Evolutionary conservation across 2,888 invertebrate genomes (phyloP), one percentile per base, ranked within the genome.

Genomic region (Mycalesis mineus): DNA sequence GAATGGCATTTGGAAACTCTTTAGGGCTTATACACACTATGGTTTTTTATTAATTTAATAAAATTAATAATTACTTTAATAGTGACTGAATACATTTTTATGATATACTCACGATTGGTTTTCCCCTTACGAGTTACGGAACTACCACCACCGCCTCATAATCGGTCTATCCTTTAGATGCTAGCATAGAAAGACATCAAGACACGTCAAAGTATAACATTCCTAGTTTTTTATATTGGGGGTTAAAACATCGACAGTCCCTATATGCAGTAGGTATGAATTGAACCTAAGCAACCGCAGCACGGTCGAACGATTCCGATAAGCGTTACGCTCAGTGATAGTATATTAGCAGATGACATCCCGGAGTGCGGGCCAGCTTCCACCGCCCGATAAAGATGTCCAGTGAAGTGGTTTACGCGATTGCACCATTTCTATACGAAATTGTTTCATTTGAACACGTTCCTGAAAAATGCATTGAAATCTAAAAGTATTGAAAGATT

Each of bases 251-350:
- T 11, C n/a, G n/a, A n/a, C n/a, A n/a, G n/a, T 33, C 5, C 11
- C 11, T 7, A 22, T 2, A 22, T 22, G 17, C 36, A 17, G 1
- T 8, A 28, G n/a, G 50, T 9, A 6, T 14, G 31, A 15, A 9
- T 29, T 5, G 5, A 15, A 31, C 48, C 33, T 48, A 36, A 36
- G 22, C 9, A 39, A 52, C 72, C 71, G 72, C 75, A 71, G 75
- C 73, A 75, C 74, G 75, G 75, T 68, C 72, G 75, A 77, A 75
- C 80, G 84, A 82, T 80, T 84, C 77, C 78, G 82, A 85, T 81
- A 85, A 87, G 78, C 77, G 81, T 72, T 80, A 75, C 66, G 81
- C 83, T 84, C 86, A 84, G 82, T 81, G 78, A 65, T 62, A 66
- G 57, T 68, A 67, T 65, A 64, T 68, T 63, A 68, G 58, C 50